Percentiles rank a stretch among this genome's conserved stretches.
phyloP scores from a whole-genome alignment of 2,888 invertebrate genomes.

The Abscondita cerata region DNA sequence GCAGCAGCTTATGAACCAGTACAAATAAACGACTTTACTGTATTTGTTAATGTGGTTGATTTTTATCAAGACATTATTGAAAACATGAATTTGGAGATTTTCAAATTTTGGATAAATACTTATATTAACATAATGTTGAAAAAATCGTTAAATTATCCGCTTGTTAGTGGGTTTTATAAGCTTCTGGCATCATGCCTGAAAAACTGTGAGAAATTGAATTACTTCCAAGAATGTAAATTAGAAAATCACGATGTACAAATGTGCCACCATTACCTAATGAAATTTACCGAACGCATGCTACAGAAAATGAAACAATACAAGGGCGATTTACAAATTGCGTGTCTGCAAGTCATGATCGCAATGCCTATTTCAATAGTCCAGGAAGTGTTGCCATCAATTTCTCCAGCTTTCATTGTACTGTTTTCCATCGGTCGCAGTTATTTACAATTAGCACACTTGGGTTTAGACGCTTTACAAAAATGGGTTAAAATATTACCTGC shows the following conservation, averaged over 20 bases:
- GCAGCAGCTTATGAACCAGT: conserved; percentile 59
- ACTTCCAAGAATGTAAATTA: conserved; percentile 48
- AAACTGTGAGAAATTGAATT: conserved; percentile 58
- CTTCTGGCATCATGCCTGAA: conserved; percentile 61
- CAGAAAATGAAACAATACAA: conserved; percentile 59
- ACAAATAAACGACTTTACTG: conserved; percentile 66
- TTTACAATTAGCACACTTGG: conserved; percentile 60
- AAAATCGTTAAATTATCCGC: conserved; percentile 64
- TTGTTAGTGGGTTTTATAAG: conserved; percentile 76
- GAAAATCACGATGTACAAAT: conserved; percentile 45
- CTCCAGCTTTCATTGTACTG: conserved; percentile 54
- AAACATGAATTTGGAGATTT: conserved; percentile 54
- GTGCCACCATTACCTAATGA: conserved; percentile 42
- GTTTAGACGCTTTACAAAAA: conserved; percentile 65
- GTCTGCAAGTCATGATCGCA: conserved; percentile 65
- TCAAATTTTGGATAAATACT: conserved; percentile 62
- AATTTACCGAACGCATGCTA: conserved; percentile 47
- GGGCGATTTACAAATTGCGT: conserved; percentile 68
- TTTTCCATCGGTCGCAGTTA: conserved; percentile 62
- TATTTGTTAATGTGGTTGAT: conserved; percentile 72
- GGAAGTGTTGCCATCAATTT: conserved; percentile 54
- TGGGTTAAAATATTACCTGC: conserved; percentile 61
- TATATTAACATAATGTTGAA: conserved; percentile 63
- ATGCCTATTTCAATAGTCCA: conserved; percentile 63
- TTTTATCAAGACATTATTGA: conserved; percentile 65